Evolutionary conservation across 53 echinoderm and acorn worm species (phyloP), one percentile per base, ranked within the genome.

Genomic region (Patiria pectinifera): DNA sequence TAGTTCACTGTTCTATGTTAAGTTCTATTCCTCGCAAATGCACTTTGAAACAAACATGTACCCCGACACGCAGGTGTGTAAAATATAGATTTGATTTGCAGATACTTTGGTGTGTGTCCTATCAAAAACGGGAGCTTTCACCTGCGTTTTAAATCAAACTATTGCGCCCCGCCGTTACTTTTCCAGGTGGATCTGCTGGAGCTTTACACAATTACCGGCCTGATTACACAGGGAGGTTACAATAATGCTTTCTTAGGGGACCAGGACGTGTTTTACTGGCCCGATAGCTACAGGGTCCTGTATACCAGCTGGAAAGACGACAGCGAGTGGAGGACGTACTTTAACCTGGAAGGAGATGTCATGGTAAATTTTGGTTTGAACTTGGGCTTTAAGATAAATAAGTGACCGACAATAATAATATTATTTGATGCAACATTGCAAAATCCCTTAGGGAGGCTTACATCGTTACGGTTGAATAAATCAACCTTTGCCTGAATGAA

Each of bases 151-250:
- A 21, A 58, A 3, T 23, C 80, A 25, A 18, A 79, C 11, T 13
- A 69, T 85, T 45, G 8, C 45, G n/a, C 23, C 63, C 25, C 45
- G 71, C 60, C 82, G 63, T 62, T 69, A 47, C 35, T 1, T 60
- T 63, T 75, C 79, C 85, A 95, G 95, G 95, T 95, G 80, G 92
- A 95, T 72, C 87, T 96, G 24, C 80, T 93, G 25, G 92, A 92
- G 19, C 86, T 91, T 11, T 72, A 95, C 66, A 96, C 96, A n/a
- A 76, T 94, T 24, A 85, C 95, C 21, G 97, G 97, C 59, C 48
- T 97, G 35, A 96, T 97, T 46, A 95, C 96, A 0, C 97, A 97
- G 71, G 97, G 97, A 22, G 96, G 97, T 7, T 87, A 91, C 71
- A 49, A 35, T 35, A 35, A 76, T 4, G 84, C 78, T 58, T 58